These are phyloP conservation scores for Phrynocephalus forsythii DNA, from an alignment of 2,797 vertebrate genomes.

Conservation along the genomic window DNA sequence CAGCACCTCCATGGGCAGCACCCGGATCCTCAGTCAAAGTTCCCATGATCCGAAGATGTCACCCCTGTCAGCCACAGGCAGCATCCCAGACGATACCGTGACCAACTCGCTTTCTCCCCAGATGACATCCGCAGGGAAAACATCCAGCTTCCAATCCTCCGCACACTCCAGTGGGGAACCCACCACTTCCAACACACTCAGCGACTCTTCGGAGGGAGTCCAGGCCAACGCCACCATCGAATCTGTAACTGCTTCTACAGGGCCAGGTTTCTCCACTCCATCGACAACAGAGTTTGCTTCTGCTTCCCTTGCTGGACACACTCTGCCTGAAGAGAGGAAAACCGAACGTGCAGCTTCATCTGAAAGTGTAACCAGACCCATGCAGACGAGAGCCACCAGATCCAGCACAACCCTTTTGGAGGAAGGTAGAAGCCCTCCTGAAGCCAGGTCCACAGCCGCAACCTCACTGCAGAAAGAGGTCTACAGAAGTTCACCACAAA, in stretches of 20 bases:
- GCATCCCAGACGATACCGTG: no score
- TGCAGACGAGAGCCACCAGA: accelerated
- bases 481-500: not conserved
- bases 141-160: no score
- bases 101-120: no score
- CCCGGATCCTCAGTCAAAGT: not conserved
- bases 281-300: not conserved
- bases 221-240: not conserved
- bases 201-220: not conserved
- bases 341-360: not conserved
- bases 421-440: not conserved
- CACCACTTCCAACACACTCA: not conserved
- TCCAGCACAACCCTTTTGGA: not conserved
- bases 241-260: not conserved
- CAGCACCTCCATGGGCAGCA: not conserved
- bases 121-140: no score
- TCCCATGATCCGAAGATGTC: no score
- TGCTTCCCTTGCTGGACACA: accelerated
- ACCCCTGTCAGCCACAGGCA: not conserved
- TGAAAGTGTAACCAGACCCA: not conserved
- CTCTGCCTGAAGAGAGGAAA: not conserved
- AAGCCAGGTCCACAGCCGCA: accelerated
- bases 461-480: not conserved
- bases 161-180: no score
- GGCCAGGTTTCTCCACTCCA: not conserved